These are phyloP conservation scores for Campoplex nolae DNA, from an alignment of 2,888 invertebrate genomes.

Conservation along the genomic window DNA sequence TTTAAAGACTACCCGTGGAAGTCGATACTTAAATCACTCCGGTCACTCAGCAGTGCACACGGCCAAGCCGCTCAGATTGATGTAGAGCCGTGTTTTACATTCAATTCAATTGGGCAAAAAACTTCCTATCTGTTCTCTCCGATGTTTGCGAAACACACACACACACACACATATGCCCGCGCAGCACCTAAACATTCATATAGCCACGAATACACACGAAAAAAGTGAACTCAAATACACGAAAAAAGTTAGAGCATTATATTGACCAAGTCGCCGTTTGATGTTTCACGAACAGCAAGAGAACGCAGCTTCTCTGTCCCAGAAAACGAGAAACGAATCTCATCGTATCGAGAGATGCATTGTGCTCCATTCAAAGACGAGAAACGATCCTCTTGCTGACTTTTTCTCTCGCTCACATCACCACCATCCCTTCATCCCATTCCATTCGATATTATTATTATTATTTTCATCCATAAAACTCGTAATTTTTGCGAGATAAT, in stretches of 20 bases:
- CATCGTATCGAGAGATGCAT: constrained; percentile 67
- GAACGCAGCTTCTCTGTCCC: constrained; percentile 44
- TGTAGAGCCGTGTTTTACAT: constrained; percentile 85
- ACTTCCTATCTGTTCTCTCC: constrained; percentile 73
- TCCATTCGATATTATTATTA: not conserved
- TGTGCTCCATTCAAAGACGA: constrained; percentile 23
- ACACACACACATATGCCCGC: not conserved
- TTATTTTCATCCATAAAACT: not conserved
- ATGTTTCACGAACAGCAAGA: constrained; percentile 25
- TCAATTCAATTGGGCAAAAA: constrained; percentile 85
- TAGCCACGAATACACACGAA: not conserved
- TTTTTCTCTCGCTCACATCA: not conserved
- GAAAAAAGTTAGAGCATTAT: constrained; percentile 20
- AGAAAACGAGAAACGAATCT: constrained; percentile 47
- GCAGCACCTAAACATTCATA: not conserved
- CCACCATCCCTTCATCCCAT: constrained; percentile 4
- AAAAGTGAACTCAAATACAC: constrained; percentile 3
- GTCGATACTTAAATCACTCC: constrained; percentile 82
- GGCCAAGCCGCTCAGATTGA: constrained; percentile 83
- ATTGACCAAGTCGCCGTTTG: constrained; percentile 22
- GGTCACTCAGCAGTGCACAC: constrained; percentile 82
- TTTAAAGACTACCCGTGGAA: constrained; percentile 77
- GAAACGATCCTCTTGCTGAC: constrained; percentile 12
- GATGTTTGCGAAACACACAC: constrained; percentile 16
- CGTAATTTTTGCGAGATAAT: not conserved